These are phyloP conservation scores for Kradibia gibbosae DNA, from an alignment of 1,140 invertebrate genomes.

Conservation along the genomic window DNA sequence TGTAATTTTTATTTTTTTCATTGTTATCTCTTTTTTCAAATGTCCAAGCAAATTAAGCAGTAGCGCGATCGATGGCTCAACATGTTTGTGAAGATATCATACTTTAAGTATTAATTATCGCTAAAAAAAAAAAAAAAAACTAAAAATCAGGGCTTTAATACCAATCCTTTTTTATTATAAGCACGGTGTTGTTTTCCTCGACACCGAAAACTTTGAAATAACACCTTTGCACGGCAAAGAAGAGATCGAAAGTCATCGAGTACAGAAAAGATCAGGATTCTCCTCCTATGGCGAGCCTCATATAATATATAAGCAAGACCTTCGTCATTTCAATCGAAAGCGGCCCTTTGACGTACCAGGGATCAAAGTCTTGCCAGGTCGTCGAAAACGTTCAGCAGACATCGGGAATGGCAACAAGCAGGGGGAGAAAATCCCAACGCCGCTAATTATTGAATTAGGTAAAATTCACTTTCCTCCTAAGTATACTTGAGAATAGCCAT, in stretches of 20 bases:
- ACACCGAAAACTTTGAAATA: slow-evolving; percentile 79
- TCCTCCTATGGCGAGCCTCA: slow-evolving; percentile 68
- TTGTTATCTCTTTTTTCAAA: too few relatives aligned
- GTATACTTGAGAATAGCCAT: too few relatives aligned
- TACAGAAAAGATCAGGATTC: slow-evolving; percentile 52
- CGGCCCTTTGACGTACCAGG: slow-evolving; percentile 1
- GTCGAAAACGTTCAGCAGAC: slow-evolving; percentile 44
- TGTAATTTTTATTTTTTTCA: too few relatives aligned
- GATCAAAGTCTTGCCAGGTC: slow-evolving; percentile 2
- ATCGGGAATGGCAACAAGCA: slow-evolving; percentile 28
- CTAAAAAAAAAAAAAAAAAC: too few relatives aligned
- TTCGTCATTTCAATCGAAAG: not conserved
- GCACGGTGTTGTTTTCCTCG: slow-evolving; percentile 78
- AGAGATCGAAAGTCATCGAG: slow-evolving; percentile 46
- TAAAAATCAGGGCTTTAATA: not conserved
- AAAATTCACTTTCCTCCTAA: not conserved
- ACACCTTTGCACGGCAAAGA: slow-evolving; percentile 70
- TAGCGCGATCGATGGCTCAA: too few relatives aligned
- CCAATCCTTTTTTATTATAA: slow-evolving; percentile 54
- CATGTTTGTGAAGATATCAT: too few relatives aligned
- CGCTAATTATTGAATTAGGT: slow-evolving; percentile 55
- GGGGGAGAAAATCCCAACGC: slow-evolving; percentile 47
- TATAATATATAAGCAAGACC: slow-evolving; percentile 72
- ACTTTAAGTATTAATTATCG: too few relatives aligned
- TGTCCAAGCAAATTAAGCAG: too few relatives aligned